These are phyloP conservation scores for Epinotia nisella DNA, from an alignment of 2,888 invertebrate genomes.

Conservation along the genomic window DNA sequence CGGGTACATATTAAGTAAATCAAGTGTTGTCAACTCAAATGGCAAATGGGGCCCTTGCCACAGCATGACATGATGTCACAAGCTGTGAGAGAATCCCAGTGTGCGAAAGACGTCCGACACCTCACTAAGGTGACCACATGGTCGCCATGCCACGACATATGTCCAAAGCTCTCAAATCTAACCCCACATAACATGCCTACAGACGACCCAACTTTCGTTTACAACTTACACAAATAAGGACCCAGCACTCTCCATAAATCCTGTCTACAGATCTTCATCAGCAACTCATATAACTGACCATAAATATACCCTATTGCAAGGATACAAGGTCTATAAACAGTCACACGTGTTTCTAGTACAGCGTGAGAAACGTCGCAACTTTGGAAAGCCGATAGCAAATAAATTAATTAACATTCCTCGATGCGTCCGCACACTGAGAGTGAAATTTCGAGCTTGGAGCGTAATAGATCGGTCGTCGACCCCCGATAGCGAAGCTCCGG, in stretches of 20 bases:
- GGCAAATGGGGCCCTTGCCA: too few relatives aligned
- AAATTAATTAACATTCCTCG: slow-evolving; percentile 44
- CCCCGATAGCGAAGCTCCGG: slow-evolving; percentile 44
- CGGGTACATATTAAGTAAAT: too few relatives aligned
- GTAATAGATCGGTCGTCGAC: slow-evolving; percentile 52
- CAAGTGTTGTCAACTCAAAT: too few relatives aligned
- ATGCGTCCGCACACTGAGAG: slow-evolving; percentile 50
- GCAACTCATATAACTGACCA: neutral
- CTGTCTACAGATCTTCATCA: neutral
- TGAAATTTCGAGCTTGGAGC: slow-evolving; percentile 49
- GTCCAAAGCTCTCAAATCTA: too few relatives aligned
- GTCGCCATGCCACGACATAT: too few relatives aligned
- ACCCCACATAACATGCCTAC: neutral
- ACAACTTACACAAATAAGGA: neutral
- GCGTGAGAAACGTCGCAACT: slow-evolving; percentile 37
- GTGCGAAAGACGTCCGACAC: too few relatives aligned
- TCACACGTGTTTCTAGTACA: slow-evolving; percentile 1
- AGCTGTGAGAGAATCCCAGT: too few relatives aligned
- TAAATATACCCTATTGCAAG: neutral
- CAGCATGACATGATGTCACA: too few relatives aligned
- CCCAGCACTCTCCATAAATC: slow-evolving; percentile 8
- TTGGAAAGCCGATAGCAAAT: slow-evolving; percentile 43
- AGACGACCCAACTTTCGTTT: neutral
- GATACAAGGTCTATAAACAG: neutral
- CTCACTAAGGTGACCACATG: too few relatives aligned